phyloP scores from a whole-genome alignment of 2,113 vertebrate genomes.

The Hemicordylus capensis region DNA sequence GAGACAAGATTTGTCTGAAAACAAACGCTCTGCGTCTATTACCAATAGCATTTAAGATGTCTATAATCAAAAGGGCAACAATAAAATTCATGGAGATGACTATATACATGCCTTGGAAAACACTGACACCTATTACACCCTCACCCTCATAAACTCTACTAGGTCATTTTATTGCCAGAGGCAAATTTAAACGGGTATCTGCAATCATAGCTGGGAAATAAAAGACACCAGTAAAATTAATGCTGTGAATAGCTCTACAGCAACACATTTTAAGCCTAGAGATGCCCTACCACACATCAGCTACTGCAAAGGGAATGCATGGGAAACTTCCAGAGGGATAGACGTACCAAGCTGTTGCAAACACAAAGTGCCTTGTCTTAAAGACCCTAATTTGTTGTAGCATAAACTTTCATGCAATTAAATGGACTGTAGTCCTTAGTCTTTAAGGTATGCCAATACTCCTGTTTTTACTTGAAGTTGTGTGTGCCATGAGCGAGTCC shows the following conservation, averaged over 20 bases:
- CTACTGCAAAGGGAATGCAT: background rate
- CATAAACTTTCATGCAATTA: too few relatives aligned
- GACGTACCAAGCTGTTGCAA: too few relatives aligned
- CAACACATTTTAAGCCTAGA: background rate
- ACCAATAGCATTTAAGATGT: background rate
- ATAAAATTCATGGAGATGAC: background rate
- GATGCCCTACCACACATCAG: background rate
- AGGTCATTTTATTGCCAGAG: slow-evolving; percentile 3
- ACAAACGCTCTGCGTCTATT: background rate
- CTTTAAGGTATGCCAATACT: too few relatives aligned
- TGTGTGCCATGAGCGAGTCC: background rate
- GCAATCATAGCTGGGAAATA: background rate
- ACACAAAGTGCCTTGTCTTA: background rate
- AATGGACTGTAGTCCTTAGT: too few relatives aligned
- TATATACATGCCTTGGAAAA: background rate
- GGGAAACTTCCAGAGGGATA: background rate
- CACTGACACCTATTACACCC: background rate
- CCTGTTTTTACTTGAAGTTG: too few relatives aligned
- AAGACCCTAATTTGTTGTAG: too few relatives aligned
- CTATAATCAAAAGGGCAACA: background rate
- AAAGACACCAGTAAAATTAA: background rate
- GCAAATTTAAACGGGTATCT: background rate
- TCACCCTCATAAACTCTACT: background rate
- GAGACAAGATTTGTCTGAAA: background rate
- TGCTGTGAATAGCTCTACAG: background rate